These are phyloP conservation scores for Tetragnatha versicolor DNA, from an alignment of 1,140 invertebrate genomes.

Conservation along the genomic window DNA sequence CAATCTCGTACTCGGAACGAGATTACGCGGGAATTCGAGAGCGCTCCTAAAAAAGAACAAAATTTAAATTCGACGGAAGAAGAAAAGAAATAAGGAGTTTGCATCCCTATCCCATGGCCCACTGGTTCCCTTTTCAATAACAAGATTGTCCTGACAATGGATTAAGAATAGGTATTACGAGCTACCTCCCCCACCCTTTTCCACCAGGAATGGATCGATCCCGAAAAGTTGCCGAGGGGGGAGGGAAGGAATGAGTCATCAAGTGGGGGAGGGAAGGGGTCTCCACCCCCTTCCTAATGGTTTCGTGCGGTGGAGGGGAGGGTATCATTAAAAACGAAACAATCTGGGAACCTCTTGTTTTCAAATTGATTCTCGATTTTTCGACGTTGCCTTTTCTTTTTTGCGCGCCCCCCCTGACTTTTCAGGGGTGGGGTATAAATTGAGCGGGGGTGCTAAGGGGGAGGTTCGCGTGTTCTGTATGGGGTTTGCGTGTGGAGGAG, in stretches of 20 bases:
- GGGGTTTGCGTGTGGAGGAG: too few species aligned
- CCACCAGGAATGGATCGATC: slow-evolving; percentile 23
- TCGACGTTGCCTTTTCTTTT: slow-evolving; percentile 26
- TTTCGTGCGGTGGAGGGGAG: slow-evolving; percentile 22
- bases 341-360: slow-evolving; percentile 49
- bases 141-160: slow-evolving; percentile 37
- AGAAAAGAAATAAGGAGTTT: too few species aligned
- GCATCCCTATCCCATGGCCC: not conserved
- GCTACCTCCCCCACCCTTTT: not conserved
- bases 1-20: too few species aligned
- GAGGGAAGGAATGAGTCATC: slow-evolving; percentile 39
- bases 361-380: slow-evolving; percentile 49
- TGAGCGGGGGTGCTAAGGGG: too few species aligned
- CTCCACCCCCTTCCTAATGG: slow-evolving; percentile 28
- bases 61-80: too few species aligned
- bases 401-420: not conserved
- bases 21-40: slow-evolving; percentile 7
- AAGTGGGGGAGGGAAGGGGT: slow-evolving; percentile 1
- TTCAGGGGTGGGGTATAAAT: slow-evolving; percentile 9
- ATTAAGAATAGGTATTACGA: slow-evolving; percentile 41
- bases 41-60: slow-evolving; percentile 7
- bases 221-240: slow-evolving; percentile 11
- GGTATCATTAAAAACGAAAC: slow-evolving; percentile 51
- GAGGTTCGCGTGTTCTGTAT: too few species aligned
- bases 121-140: slow-evolving; percentile 38